A percentile compares a stretch with the other conserved stretches of the same genome.
Conservation (phyloP, 2,113 vertebrate species). For the Laticauda colubrina region DNA sequence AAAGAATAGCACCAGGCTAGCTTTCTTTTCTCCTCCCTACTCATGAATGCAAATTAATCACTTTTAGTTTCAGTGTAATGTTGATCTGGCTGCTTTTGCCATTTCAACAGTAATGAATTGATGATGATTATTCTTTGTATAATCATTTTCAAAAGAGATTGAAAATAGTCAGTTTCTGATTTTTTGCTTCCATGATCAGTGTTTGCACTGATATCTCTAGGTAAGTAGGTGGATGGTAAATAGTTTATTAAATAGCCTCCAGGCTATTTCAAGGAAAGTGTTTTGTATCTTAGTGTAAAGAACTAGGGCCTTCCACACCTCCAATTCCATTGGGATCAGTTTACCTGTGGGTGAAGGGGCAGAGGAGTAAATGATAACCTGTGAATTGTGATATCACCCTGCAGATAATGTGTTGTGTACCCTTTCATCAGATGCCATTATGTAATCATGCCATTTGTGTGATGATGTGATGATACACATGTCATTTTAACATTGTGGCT, state of each 20-base stretch:
- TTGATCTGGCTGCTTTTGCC: neutral
- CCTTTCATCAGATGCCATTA: neutral
- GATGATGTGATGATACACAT: neutral
- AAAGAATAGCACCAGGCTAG: neutral
- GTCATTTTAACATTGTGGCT: neutral
- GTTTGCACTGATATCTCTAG: slow-evolving; percentile 31
- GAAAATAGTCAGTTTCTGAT: neutral
- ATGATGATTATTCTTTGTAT: neutral
- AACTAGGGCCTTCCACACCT: neutral
- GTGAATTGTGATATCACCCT: neutral
- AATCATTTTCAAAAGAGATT: neutral
- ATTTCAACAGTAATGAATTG: neutral
- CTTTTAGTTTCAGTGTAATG: neutral
- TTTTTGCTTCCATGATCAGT: neutral
- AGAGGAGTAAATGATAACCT: neutral
- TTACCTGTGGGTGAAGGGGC: neutral
- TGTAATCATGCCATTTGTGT: neutral
- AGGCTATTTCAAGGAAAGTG: neutral
- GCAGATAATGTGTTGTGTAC: neutral
- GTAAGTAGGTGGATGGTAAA: neutral
- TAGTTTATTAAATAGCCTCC: neutral
- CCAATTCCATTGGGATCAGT: neutral
- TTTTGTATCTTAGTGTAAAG: neutral
- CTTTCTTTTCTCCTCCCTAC: neutral
- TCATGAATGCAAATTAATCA: neutral